phyloP scores from a whole-genome alignment of 1,140 invertebrate genomes.

The Neodiprion virginianus region DNA sequence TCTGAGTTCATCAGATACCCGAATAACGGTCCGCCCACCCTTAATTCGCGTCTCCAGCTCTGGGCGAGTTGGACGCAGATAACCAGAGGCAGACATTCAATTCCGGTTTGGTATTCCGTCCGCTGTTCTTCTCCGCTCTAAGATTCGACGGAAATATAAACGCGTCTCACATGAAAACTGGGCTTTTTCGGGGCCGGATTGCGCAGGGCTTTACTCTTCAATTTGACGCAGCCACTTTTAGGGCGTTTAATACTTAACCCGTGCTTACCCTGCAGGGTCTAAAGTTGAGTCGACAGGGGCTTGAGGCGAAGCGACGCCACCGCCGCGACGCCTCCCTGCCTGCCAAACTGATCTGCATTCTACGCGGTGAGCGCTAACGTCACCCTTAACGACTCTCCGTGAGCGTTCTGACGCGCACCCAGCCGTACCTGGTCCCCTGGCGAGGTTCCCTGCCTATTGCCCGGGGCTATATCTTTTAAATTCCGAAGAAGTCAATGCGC shows the following conservation, averaged over 20 bases:
- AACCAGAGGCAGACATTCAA: too few species aligned
- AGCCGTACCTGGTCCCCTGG: constrained; percentile 23
- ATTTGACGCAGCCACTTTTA: constrained; percentile 48
- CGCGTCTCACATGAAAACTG: too few species aligned
- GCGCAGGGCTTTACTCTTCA: constrained; percentile 35
- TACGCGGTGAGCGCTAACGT: constrained; percentile 47
- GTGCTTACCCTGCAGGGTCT: constrained; percentile 7
- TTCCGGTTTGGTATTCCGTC: too few species aligned
- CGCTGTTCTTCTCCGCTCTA: too few species aligned
- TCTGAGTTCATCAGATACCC: too few species aligned
- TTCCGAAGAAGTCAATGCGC: neutral
- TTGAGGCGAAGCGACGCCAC: constrained; percentile 21
- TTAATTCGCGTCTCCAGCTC: too few species aligned
- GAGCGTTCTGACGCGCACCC: constrained; percentile 31
- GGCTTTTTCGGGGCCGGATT: neutral
- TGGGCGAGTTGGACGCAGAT: too few species aligned
- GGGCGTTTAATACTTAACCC: constrained; percentile 54
- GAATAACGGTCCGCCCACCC: too few species aligned
- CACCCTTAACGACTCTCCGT: constrained; percentile 51
- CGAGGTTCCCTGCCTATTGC: neutral
- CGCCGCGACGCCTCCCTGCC: neutral
- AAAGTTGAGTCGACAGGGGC: constrained; percentile 11
- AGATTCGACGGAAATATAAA: too few species aligned
- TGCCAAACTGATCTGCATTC: constrained; percentile 49
- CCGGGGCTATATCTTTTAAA: constrained; percentile 2